These are phyloP conservation scores for Eupithecia centaureata DNA, from an alignment of 2,888 invertebrate species.

Conservation along the genomic window DNA sequence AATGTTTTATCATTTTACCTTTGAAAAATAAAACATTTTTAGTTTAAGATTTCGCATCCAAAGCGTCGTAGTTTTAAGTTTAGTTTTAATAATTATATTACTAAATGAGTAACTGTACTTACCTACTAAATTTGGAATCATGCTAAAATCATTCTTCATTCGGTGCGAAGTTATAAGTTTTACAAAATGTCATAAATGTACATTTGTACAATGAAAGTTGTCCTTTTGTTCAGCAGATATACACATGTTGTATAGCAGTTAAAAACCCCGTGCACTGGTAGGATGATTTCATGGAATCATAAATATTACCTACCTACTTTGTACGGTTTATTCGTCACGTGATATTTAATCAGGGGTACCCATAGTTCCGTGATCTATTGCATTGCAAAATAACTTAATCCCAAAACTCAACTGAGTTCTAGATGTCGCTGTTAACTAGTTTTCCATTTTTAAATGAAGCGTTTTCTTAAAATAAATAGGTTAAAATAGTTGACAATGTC, in stretches of 20 bases:
- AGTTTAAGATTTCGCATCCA: constrained; percentile 31
- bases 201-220: constrained; percentile 2
- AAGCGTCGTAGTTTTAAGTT: constrained; percentile 36
- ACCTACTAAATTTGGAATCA: neutral
- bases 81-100: constrained; percentile 26
- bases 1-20: neutral
- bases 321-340: constrained; percentile 28
- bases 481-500: neutral
- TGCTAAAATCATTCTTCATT: neutral
- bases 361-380: constrained; percentile 33
- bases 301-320: neutral
- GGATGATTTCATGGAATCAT: no score
- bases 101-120: neutral
- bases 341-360: constrained; percentile 41
- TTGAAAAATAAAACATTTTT: neutral
- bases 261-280: neutral
- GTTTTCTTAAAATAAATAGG: neutral
- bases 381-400: constrained; percentile 24
- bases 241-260: neutral
- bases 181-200: neutral
- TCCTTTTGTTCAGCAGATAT: constrained; percentile 2
- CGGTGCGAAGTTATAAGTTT: neutral
- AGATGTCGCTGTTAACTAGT: neutral
- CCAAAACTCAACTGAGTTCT: neutral
- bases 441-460: neutral